Percentiles rank a stretch among this genome's conserved stretches.
phyloP scores from a whole-genome alignment of 1,140 invertebrate species.

The Cydia splendana region DNA sequence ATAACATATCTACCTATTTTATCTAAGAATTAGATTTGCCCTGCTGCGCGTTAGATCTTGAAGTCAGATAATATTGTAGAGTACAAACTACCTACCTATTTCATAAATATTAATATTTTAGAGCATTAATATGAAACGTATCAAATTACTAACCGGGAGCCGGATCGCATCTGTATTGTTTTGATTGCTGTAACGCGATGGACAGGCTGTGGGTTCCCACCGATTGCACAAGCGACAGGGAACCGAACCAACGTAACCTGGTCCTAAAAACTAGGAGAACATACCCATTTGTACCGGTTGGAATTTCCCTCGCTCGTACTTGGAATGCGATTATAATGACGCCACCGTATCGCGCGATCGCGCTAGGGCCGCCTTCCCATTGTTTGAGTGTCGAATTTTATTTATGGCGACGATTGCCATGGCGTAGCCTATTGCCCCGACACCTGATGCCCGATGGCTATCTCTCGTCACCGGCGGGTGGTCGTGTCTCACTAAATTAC shows the following conservation, averaged over 20 bases:
- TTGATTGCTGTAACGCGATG: constrained; percentile 2
- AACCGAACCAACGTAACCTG: background rate
- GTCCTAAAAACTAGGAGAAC: background rate
- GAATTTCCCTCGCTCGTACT: background rate
- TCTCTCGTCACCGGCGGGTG: constrained; percentile 55
- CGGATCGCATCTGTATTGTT: constrained; percentile 12
- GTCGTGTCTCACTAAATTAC: constrained; percentile 44
- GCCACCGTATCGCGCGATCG: constrained; percentile 52
- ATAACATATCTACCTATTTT: no score
- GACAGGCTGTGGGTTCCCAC: background rate
- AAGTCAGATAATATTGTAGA: background rate
- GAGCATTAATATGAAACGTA: constrained; percentile 13
- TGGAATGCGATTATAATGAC: background rate
- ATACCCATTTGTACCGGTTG: background rate
- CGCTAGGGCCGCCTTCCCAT: constrained; percentile 49
- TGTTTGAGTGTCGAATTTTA: constrained; percentile 71
- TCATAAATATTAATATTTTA: background rate
- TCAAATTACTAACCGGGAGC: constrained; percentile 27
- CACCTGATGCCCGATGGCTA: constrained; percentile 69
- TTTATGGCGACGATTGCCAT: constrained; percentile 58
- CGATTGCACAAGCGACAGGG: background rate
- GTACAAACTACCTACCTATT: background rate
- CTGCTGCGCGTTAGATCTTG: background rate
- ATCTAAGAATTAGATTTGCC: background rate
- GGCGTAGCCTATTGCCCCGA: constrained; percentile 50